These are phyloP conservation scores for Thymelicus sylvestris DNA, from an alignment of 2,888 invertebrate genomes.

Conservation along the genomic window DNA sequence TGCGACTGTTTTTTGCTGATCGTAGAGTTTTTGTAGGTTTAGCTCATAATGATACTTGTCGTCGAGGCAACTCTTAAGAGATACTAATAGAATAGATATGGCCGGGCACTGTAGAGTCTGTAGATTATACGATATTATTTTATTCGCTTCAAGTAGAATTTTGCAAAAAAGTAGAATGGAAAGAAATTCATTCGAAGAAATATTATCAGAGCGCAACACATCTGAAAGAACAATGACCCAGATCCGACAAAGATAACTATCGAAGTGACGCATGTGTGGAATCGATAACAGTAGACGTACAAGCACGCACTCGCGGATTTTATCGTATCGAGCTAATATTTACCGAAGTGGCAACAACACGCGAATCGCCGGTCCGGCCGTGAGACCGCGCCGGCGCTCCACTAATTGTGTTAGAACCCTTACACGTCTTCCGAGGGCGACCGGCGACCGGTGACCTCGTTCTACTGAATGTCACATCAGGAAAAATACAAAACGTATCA, in stretches of 20 bases:
- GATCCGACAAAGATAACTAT: conserved; percentile 80
- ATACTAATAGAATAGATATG: conserved; percentile 4
- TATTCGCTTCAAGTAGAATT: neutral
- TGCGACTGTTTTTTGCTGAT: conserved; percentile 48
- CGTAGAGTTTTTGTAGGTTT: conserved; percentile 54
- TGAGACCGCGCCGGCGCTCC: conserved; percentile 62
- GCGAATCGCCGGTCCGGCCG: conserved; percentile 64
- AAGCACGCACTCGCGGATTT: conserved; percentile 74
- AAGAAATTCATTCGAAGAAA: conserved; percentile 47
- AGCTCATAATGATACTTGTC: conserved; percentile 48
- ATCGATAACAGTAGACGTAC: conserved; percentile 80
- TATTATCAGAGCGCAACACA: conserved; percentile 59
- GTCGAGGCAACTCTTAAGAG: conserved; percentile 37
- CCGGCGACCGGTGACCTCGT: conserved; percentile 49
- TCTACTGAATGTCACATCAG: conserved; percentile 56
- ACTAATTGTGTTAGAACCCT: conserved; percentile 68
- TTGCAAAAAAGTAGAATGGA: conserved; percentile 5
- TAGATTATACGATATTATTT: neutral
- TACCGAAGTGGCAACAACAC: conserved; percentile 73
- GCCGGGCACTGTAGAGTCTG: no score
- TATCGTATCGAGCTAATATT: conserved; percentile 79
- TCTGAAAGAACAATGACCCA: conserved; percentile 83
- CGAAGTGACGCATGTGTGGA: conserved; percentile 81
- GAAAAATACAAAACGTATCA: conserved; percentile 65
- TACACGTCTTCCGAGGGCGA: conserved; percentile 58